These are phyloP conservation scores for Dichetophora obliterata DNA, from an alignment of 2,888 invertebrate genomes.

Conservation along the genomic window DNA sequence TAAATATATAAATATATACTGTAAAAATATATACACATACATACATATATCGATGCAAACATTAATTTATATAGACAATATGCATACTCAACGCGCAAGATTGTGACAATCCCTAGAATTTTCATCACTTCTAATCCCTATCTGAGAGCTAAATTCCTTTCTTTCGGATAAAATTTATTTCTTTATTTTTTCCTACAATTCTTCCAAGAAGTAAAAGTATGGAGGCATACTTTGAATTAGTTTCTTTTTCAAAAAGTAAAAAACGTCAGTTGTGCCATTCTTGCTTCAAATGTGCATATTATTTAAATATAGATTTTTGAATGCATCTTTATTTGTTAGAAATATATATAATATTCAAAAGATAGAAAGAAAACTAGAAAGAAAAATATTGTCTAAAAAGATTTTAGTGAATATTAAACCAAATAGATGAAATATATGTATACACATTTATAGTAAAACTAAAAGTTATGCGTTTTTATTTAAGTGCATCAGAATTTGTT, in stretches of 20 bases:
- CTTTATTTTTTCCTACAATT: too few relatives aligned
- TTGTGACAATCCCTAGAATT: background rate
- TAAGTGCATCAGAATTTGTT: too few relatives aligned
- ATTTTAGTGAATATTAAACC: slow-evolving; percentile 37
- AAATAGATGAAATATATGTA: slow-evolving; percentile 50
- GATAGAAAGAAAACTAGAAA: background rate
- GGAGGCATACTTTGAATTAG: too few relatives aligned
- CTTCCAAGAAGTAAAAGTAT: too few relatives aligned
- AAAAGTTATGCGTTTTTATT: slow-evolving; percentile 7
- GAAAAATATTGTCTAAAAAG: slow-evolving; percentile 1
- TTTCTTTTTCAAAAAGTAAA: too few relatives aligned
- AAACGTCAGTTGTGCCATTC: too few relatives aligned
- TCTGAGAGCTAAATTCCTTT: too few relatives aligned
- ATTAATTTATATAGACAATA: background rate
- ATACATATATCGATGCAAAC: slow-evolving; percentile 36
- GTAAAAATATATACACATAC: slow-evolving; percentile 39
- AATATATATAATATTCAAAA: slow-evolving; percentile 31
- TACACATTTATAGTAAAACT: slow-evolving; percentile 50
- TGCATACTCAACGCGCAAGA: background rate
- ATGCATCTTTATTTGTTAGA: slow-evolving; percentile 46
- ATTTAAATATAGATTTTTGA: slow-evolving; percentile 30
- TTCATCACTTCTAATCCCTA: background rate
- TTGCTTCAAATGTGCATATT: slow-evolving; percentile 8
- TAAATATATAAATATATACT: slow-evolving; percentile 20
- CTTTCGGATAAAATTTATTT: too few relatives aligned